A percentile compares a stretch with the other conserved stretches of the same genome.
Conservation (phyloP, 2,113 vertebrate genomes). For the Vimba vimba region DNA sequence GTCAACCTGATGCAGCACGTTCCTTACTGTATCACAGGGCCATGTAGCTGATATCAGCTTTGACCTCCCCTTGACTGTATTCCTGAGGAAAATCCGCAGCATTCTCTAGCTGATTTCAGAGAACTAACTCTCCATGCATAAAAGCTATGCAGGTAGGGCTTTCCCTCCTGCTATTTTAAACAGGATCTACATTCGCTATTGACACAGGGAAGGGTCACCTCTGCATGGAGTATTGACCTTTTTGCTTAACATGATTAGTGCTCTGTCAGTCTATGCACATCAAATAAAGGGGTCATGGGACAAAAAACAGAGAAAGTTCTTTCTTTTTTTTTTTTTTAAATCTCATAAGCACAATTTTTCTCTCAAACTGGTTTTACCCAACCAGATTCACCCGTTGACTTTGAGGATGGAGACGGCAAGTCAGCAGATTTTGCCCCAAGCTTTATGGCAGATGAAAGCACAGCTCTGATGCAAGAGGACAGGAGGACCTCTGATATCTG, state of each 20-base stretch:
- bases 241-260: not conserved
- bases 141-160: slow-evolving; percentile 18
- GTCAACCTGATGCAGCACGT: not conserved
- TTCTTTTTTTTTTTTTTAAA: not conserved
- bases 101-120: not conserved
- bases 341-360: not conserved
- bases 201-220: not conserved
- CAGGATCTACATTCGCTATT: not conserved
- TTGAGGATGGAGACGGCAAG: slow-evolving; percentile 17
- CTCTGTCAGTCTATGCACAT: not conserved
- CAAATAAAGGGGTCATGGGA: not conserved
- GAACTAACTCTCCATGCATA: not conserved
- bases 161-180: slow-evolving; percentile 24
- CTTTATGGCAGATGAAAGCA: slow-evolving; percentile 19
- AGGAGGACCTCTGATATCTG: slow-evolving; percentile 19
- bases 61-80: slow-evolving; percentile 21
- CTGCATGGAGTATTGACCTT: not conserved
- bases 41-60: slow-evolving; percentile 1
- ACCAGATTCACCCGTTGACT: not conserved
- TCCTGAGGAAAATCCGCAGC: slow-evolving; percentile 14
- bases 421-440: slow-evolving; percentile 31
- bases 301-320: slow-evolving; percentile 6
- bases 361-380: not conserved
- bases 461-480: slow-evolving; percentile 27
- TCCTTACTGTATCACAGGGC: not conserved